phyloP scores from a whole-genome alignment of 2,888 invertebrate species.

The Epistrophella euchroma region DNA sequence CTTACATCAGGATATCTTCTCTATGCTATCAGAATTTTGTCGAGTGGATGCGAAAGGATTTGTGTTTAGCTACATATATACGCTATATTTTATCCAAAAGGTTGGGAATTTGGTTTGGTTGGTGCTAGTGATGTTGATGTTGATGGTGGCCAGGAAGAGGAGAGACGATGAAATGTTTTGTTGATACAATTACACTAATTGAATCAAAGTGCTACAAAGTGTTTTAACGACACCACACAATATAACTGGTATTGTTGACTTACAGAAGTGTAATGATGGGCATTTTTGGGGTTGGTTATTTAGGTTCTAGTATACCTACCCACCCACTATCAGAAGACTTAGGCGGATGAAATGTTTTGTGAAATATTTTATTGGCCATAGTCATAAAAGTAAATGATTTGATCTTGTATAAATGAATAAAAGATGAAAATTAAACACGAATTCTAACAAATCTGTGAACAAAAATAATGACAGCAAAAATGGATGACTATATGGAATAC shows the following conservation, averaged over 20 bases:
- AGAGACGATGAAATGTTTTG: neutral
- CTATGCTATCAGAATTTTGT: slow-evolving; percentile 9
- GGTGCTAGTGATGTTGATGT: too few relatives aligned
- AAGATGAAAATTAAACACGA: neutral
- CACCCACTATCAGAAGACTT: neutral
- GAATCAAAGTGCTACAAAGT: slow-evolving; percentile 39
- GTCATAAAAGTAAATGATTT: slow-evolving; percentile 30
- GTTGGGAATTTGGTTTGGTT: too few relatives aligned
- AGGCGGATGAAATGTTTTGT: slow-evolving; percentile 1
- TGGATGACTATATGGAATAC: neutral
- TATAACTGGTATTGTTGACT: slow-evolving; percentile 17
- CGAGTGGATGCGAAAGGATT: slow-evolving; percentile 21
- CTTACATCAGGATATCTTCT: neutral
- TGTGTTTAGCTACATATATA: slow-evolving; percentile 4
- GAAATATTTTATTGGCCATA: slow-evolving; percentile 19
- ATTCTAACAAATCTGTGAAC: neutral
- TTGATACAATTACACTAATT: slow-evolving; percentile 39
- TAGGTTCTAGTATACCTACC: neutral
- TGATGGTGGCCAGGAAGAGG: neutral
- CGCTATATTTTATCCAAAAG: slow-evolving; percentile 20
- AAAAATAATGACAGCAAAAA: too few relatives aligned
- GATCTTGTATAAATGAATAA: slow-evolving; percentile 6
- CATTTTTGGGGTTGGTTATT: slow-evolving; percentile 28
- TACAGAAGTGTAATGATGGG: slow-evolving; percentile 22
- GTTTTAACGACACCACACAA: slow-evolving; percentile 31